Evolutionary conservation across 2,797 vertebrate genomes (phyloP).

Genomic region (Saxicola maurus): DNA sequence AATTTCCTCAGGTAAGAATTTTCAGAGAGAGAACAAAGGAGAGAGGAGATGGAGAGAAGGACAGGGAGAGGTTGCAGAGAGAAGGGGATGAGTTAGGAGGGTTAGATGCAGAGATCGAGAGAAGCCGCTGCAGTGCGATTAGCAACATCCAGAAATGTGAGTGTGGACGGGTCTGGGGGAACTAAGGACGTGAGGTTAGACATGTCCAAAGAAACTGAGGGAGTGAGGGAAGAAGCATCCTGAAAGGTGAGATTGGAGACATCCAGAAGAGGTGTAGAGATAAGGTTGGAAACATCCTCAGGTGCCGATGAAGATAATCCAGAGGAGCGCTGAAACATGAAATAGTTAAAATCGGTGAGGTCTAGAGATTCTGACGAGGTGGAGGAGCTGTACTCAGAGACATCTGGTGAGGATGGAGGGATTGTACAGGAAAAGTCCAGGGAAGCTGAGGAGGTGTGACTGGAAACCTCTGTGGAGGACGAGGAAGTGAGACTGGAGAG

Average conservation of each 20-base stretch:
- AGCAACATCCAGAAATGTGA: constrained; percentile 47
- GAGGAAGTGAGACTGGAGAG: constrained; percentile 47
- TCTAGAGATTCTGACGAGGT: constrained; percentile 51
- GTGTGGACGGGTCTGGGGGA: constrained; percentile 5
- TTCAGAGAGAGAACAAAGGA: neutral
- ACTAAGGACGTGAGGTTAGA: constrained; percentile 5
- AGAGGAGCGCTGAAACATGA: constrained; percentile 20
- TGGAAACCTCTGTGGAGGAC: neutral
- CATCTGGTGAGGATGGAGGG: neutral
- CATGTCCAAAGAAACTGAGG: constrained; percentile 20
- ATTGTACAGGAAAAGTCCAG: constrained; percentile 5
- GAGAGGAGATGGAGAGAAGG: neutral
- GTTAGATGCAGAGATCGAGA: constrained; percentile 29
- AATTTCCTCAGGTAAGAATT: neutral
- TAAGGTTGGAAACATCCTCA: neutral
- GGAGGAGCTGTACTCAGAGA: constrained; percentile 23
- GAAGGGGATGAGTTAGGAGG: neutral
- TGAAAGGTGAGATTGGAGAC: constrained; percentile 1
- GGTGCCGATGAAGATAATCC: neutral
- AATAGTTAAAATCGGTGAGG: constrained; percentile 14
- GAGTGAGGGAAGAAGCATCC: neutral
- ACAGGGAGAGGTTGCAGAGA: neutral
- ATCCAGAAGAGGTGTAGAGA: neutral
- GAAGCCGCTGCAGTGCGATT: neutral
- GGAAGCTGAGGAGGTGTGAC: neutral